These are phyloP conservation scores for Centropus unirufus DNA, from an alignment of 2,113 vertebrate genomes.

Conservation along the genomic window DNA sequence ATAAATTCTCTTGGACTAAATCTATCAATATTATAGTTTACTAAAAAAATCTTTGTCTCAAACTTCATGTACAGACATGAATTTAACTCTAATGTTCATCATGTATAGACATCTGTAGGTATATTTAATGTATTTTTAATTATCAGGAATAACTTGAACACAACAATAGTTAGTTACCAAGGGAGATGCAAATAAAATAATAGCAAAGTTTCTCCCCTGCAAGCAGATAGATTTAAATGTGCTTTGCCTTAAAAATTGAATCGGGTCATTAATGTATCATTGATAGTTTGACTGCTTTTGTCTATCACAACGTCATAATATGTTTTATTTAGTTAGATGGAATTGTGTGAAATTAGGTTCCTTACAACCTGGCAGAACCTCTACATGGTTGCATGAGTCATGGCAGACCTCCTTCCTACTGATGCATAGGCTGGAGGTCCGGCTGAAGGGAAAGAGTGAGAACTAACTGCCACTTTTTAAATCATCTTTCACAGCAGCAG, in stretches of 20 bases:
- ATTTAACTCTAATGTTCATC: background rate
- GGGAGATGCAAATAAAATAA: background rate
- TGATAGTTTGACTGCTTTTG: background rate
- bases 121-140: background rate
- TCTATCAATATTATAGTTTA: background rate
- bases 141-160: background rate
- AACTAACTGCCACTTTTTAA: background rate
- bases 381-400: rapidly evolving
- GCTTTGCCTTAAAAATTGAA: background rate
- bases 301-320: background rate
- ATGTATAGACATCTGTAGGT: background rate
- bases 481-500: background rate
- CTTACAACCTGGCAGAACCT: background rate
- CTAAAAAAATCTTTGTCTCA: background rate
- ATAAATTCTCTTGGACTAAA: background rate
- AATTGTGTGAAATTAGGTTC: background rate
- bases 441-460: background rate
- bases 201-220: background rate
- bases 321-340: background rate
- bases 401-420: background rate
- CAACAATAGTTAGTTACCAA: background rate
- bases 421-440: background rate
- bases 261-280: background rate
- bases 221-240: background rate
- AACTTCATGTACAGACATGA: background rate